phyloP scores from a whole-genome alignment of 2,888 invertebrate genomes.

The Sceliomorpha sp. region DNA sequence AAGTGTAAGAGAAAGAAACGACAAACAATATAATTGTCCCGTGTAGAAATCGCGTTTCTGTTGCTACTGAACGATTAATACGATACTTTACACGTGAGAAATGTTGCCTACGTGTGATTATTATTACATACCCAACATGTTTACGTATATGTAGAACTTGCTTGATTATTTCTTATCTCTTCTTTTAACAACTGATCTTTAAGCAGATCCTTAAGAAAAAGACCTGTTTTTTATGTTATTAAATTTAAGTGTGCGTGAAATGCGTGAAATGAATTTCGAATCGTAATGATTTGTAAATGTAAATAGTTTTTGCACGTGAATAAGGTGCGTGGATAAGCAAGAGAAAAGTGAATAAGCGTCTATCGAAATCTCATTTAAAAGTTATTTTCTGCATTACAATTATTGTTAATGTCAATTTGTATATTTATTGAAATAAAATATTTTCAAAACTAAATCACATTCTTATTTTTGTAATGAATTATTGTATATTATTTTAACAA shows the following conservation, averaged over 20 bases:
- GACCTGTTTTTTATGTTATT: no score
- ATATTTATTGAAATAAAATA: not conserved
- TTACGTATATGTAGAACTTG: not conserved
- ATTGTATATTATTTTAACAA: conserved; percentile 24
- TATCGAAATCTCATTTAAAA: no score
- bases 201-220: no score
- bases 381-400: no score
- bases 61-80: conserved; percentile 12
- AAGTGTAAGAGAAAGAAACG: conserved; percentile 1
- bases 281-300: no score
- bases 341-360: no score
- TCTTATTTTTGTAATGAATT: conserved; percentile 5
- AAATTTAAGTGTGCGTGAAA: no score
- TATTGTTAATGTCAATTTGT: no score
- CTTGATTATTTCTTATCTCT: not conserved
- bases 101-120: not conserved
- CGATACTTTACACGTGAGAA: not conserved
- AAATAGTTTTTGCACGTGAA: no score
- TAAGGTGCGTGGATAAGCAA: no score
- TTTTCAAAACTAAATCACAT: not conserved
- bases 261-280: no score
- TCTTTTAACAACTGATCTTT: not conserved
- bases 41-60: conserved; percentile 15
- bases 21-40: conserved; percentile 24
- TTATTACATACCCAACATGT: not conserved